phyloP scores from a whole-genome alignment of 1,140 invertebrate species.

The Episyrphus balteatus region DNA sequence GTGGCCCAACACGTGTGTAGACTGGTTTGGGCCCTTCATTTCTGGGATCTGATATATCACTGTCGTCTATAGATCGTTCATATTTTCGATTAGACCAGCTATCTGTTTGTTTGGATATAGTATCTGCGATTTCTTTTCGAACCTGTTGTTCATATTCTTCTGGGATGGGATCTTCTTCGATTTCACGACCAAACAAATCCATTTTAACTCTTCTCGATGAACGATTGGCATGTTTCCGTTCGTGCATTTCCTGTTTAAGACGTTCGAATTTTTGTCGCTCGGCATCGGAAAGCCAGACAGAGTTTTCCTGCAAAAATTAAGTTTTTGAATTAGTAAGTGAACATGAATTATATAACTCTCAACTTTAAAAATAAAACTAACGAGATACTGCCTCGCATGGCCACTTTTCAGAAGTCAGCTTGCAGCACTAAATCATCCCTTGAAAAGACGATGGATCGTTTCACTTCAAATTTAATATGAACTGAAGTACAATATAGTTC shows the following conservation, averaged over 20 bases:
- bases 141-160: conserved; percentile 41
- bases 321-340: neutral
- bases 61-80: conserved; percentile 12
- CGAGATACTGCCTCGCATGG: no score
- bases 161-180: conserved; percentile 42
- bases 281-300: conserved; percentile 64
- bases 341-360: no score
- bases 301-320: conserved; percentile 40
- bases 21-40: conserved; percentile 13
- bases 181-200: conserved; percentile 65
- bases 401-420: no score
- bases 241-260: conserved; percentile 56
- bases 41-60: conserved; percentile 12
- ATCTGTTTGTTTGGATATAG: conserved; percentile 8
- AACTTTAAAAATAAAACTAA: no score
- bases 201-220: conserved; percentile 59
- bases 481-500: no score
- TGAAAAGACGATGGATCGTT: no score
- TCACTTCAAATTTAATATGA: no score
- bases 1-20: conserved; percentile 4
- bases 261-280: conserved; percentile 58
- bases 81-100: conserved; percentile 8
- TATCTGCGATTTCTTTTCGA: conserved; percentile 34
- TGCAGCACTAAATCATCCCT: no score
- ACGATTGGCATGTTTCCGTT: conserved; percentile 58